These are phyloP conservation scores for Ailurus styani DNA, from an alignment of 2,113 vertebrate genomes.

Conservation along the genomic window DNA sequence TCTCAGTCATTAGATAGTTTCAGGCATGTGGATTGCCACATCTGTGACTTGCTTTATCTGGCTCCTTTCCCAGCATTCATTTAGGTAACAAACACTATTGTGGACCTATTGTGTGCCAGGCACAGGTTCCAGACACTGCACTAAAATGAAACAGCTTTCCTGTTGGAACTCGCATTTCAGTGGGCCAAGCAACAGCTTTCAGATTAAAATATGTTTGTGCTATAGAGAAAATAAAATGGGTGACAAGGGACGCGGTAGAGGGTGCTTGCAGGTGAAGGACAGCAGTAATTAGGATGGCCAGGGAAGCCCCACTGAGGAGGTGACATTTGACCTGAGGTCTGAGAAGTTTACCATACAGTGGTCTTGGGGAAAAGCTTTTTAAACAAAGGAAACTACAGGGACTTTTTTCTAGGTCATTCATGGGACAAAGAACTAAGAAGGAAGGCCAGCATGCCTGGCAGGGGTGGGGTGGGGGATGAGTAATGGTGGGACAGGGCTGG, in stretches of 20 bases:
- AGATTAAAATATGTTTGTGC: neutral
- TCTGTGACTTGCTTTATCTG: neutral
- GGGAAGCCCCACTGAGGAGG: neutral
- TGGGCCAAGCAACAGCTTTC: neutral
- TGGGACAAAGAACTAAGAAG: constrained; percentile 35
- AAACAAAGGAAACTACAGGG: constrained; percentile 33
- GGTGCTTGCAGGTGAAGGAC: neutral
- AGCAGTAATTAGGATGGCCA: neutral
- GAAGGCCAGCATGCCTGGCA: neutral
- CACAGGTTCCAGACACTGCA: neutral
- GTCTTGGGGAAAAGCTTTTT: constrained; percentile 3
- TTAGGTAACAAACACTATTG: neutral
- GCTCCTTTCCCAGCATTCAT: neutral
- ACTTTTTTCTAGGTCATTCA: neutral
- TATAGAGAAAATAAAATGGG: neutral
- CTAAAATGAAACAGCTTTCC: neutral
- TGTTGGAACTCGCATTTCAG: neutral
- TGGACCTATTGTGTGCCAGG: neutral
- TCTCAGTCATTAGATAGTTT: neutral
- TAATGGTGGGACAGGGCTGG: neutral
- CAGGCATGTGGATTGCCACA: neutral
- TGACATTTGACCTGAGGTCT: constrained; percentile 24
- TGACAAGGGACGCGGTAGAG: neutral
- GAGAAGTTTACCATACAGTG: neutral
- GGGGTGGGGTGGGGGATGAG: neutral